Base-by-base conservation (phyloP, 2,888 invertebrate genomes). In the Lepidochrysops patricia region DNA sequence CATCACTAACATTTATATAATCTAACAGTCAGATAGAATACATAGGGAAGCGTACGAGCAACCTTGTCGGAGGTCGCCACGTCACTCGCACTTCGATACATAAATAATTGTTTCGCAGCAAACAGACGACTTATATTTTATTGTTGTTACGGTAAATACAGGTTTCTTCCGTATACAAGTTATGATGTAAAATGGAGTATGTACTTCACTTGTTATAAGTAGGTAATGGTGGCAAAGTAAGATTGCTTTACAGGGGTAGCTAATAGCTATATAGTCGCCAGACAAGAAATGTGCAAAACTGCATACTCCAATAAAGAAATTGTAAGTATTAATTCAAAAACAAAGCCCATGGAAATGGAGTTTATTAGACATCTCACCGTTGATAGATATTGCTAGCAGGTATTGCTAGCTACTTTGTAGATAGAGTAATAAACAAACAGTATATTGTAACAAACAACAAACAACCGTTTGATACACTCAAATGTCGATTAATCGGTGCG, bases 31-130 rank as follows among this genome's bases (percentile, higher is more conserved):
- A 72, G 79, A 77, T 77, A 77, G 79, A 81, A 80, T 74, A 84
- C 79, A 87, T 76, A 86, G 86, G 87, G 87, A 88, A 88, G 88
- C 85, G 78, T 74, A 76, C 75, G 69, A 69, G 70, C 80, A 82
- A 85, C 88, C 88, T 88, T 89, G 88, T 77, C 72, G 75, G 84
- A 88, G 88, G 88, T 87, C 85, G 79, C 74, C 69, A 61, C 76
- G 74, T 77, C 80, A 75, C 81, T 80, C 78, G 80, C 83, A 80
- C 79, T 79, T 79, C 70, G 72, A 73, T 66, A 66, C 68, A 66
- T 80, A 82, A 77, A 54, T 37, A 35, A 82, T 79, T 75, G 80
- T 84, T 81, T 79, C 80, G 83, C 84, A 83, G 80, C 72, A 68
- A 66, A 61, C 60, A 69, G 75, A 73, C 75, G 78, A 74, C 72